Percentiles rank a stretch among this genome's conserved stretches.
Evolutionary conservation across 2,888 invertebrate species (phyloP).

Genomic region (Tipula helvola): DNA sequence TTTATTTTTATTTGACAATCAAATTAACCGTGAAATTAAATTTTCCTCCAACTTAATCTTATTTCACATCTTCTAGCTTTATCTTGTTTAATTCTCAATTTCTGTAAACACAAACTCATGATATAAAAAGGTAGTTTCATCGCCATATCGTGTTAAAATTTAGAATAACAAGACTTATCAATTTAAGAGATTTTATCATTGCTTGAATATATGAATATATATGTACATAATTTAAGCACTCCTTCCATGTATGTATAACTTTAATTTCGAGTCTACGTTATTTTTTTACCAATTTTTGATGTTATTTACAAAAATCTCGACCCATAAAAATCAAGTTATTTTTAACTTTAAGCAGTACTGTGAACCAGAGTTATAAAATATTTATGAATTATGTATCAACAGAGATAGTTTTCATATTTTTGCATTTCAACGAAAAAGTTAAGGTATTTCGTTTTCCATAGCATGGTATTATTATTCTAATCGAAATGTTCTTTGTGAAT

Average conservation of each 20-base stretch:
- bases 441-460: too few relatives aligned
- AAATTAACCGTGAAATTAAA: slow-evolving; percentile 8
- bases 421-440: too few relatives aligned
- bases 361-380: too few relatives aligned
- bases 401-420: too few relatives aligned
- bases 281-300: not conserved
- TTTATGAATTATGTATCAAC: too few relatives aligned
- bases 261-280: not conserved
- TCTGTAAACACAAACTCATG: not conserved
- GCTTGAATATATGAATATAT: not conserved
- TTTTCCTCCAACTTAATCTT: not conserved
- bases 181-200: not conserved
- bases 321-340: too few relatives aligned
- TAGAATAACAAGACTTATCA: not conserved
- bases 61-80: not conserved
- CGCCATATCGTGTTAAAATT: not conserved
- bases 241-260: not conserved
- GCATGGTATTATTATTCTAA: too few relatives aligned
- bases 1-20: slow-evolving; percentile 6
- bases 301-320: not conserved
- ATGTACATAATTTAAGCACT: not conserved
- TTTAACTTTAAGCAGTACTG: too few relatives aligned
- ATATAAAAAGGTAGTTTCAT: not conserved
- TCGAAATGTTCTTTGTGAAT: too few relatives aligned
- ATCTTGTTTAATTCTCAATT: not conserved